phyloP scores from a whole-genome alignment of 2,113 vertebrate species.

The Chaetodon auriga region DNA sequence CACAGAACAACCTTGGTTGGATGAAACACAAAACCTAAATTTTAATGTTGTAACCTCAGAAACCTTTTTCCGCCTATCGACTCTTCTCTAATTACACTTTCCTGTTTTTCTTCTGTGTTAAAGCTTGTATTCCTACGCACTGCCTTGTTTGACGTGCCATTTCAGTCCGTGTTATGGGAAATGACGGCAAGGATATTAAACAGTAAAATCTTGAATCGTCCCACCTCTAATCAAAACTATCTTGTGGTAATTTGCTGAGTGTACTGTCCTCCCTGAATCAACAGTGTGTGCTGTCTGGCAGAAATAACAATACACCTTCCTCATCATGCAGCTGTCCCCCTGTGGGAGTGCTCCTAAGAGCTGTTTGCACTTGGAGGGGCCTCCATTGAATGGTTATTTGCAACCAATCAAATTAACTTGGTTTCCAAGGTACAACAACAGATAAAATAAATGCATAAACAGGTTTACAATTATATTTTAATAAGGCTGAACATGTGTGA shows the following conservation, averaged over 20 bases:
- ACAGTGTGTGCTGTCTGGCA: constrained; percentile 18
- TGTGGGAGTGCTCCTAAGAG: constrained; percentile 56
- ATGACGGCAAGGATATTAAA: constrained; percentile 14
- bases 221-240: constrained; percentile 29
- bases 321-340: constrained; percentile 73
- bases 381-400: background rate
- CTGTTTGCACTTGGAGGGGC: constrained; percentile 79
- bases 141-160: background rate
- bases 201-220: background rate
- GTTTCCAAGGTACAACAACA: constrained; percentile 11
- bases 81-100: background rate
- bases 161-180: constrained; percentile 1
- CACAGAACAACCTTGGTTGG: too few species aligned
- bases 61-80: background rate
- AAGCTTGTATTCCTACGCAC: too few species aligned
- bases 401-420: constrained; percentile 10
- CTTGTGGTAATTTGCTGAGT: constrained; percentile 6
- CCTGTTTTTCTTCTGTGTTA: background rate
- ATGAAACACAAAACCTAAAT: too few species aligned
- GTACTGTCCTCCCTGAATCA: constrained; percentile 66
- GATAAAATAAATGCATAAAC: background rate
- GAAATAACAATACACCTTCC: constrained; percentile 19
- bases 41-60: background rate
- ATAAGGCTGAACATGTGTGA: background rate
- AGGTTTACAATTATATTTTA: too few species aligned